Conservation (phyloP, 2,797 vertebrate species). For the Eleutherodactylus coqui region DNA sequence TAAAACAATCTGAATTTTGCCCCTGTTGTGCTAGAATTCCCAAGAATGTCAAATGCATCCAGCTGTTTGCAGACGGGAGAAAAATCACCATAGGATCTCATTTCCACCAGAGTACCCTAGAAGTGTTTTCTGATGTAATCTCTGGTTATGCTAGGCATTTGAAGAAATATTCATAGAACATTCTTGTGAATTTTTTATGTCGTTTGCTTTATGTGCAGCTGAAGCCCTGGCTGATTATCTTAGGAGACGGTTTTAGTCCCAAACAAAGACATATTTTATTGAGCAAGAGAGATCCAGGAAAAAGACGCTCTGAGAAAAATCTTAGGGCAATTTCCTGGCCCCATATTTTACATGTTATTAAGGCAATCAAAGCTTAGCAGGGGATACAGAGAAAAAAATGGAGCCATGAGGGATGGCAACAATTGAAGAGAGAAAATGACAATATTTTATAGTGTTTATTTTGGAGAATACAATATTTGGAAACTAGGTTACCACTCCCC, state of each 20-base stretch:
- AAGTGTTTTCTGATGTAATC: slow-evolving; percentile 51
- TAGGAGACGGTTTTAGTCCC: background rate
- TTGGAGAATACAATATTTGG: background rate
- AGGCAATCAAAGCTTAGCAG: slow-evolving; percentile 37
- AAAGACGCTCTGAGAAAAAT: slow-evolving; percentile 10
- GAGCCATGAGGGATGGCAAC: slow-evolving; percentile 8
- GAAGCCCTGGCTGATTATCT: slow-evolving; percentile 45
- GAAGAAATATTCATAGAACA: slow-evolving; percentile 48
- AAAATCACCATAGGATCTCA: slow-evolving; percentile 7
- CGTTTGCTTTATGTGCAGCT: slow-evolving; percentile 40
- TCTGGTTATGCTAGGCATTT: slow-evolving; percentile 52
- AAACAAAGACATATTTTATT: slow-evolving; percentile 54
- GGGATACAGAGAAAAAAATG: slow-evolving; percentile 11
- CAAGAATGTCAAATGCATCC: slow-evolving; percentile 56
- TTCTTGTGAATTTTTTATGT: slow-evolving; percentile 43
- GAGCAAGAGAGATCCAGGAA: background rate
- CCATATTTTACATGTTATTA: slow-evolving; percentile 44
- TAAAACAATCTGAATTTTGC: slow-evolving; percentile 49
- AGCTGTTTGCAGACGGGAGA: slow-evolving; percentile 50
- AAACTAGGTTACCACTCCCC: slow-evolving; percentile 19
- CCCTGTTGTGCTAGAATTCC: slow-evolving; percentile 35
- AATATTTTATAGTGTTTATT: slow-evolving; percentile 32
- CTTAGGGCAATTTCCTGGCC: slow-evolving; percentile 32
- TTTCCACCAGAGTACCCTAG: slow-evolving; percentile 31
- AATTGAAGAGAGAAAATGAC: background rate